A percentile compares a stretch with the other conserved stretches of the same genome.
These are phyloP conservation scores for Proales similis DNA, from an alignment of 1,140 invertebrate species.

Conservation along the genomic window DNA sequence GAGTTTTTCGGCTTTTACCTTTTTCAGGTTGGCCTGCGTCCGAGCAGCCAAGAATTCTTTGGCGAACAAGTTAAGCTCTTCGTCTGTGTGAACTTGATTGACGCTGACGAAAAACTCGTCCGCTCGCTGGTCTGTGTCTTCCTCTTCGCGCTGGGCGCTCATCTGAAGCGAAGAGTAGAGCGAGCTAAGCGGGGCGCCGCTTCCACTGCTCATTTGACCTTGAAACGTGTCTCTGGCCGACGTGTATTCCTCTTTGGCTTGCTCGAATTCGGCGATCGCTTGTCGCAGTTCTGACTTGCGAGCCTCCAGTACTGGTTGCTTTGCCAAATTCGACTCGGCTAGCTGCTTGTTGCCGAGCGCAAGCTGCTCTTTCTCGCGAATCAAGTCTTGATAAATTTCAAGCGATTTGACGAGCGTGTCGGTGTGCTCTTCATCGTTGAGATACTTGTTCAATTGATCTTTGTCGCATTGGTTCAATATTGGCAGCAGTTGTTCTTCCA, in stretches of 20 bases:
- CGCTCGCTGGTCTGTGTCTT: conserved; percentile 1
- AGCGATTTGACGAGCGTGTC: conserved; percentile 26
- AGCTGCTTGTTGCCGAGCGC: not conserved
- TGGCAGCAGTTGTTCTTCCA: conserved; percentile 22
- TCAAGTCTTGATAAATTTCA: conserved; percentile 16
- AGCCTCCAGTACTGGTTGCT: conserved; percentile 5
- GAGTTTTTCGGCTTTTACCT: conserved; percentile 31
- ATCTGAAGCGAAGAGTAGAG: not conserved
- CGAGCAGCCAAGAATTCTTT: conserved; percentile 9
- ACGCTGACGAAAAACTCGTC: conserved; percentile 8
- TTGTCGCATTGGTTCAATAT: conserved; percentile 32
- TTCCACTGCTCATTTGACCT: conserved; percentile 1
- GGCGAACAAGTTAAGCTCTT: conserved; percentile 16
- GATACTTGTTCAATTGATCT: conserved; percentile 30
- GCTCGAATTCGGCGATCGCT: conserved; percentile 16
- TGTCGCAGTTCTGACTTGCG: not conserved
- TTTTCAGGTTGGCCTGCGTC: conserved; percentile 25
- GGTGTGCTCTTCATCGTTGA: conserved; percentile 25
- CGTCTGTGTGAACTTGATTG: conserved; percentile 31
- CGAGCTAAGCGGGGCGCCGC: conserved; percentile 13
- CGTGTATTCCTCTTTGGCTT: conserved; percentile 8
- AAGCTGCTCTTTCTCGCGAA: conserved; percentile 13
- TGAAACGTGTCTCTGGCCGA: not conserved
- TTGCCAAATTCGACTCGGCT: conserved; percentile 26
- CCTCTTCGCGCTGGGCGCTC: conserved; percentile 1